Percentiles rank a stretch among this genome's conserved stretches.
phyloP scores from a whole-genome alignment of 1,140 invertebrate species.

The Latrodectus geometricus region DNA sequence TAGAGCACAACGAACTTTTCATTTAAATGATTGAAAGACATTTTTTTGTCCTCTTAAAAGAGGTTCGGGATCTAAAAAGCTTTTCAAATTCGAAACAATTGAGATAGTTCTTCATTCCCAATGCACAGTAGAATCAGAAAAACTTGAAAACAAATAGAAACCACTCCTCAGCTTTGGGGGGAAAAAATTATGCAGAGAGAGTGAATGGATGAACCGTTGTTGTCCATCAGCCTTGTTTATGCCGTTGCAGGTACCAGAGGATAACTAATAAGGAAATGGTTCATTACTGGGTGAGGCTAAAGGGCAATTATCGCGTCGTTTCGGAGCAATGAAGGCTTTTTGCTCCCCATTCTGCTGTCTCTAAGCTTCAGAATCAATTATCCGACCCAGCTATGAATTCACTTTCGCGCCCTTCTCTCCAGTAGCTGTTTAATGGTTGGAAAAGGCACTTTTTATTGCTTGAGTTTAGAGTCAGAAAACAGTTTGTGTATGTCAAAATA shows the following conservation, averaged over 20 bases:
- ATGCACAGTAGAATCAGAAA: neutral
- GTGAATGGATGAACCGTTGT: conserved; percentile 1
- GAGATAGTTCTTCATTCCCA: neutral
- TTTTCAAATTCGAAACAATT: no score
- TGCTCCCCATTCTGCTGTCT: conserved; percentile 19
- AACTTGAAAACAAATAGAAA: neutral
- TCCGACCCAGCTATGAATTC: conserved; percentile 20
- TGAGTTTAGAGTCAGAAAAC: no score
- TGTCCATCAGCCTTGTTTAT: conserved; percentile 44
- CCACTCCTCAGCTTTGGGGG: neutral
- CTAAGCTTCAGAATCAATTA: conserved; percentile 30
- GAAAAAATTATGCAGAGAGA: neutral
- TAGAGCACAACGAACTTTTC: no score
- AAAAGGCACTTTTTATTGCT: no score
- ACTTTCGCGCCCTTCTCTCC: neutral
- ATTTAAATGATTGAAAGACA: no score
- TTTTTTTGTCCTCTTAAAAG: no score
- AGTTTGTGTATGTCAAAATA: no score
- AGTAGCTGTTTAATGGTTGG: neutral
- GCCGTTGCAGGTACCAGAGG: conserved; percentile 39
- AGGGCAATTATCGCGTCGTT: conserved; percentile 59
- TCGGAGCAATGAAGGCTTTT: conserved; percentile 22
- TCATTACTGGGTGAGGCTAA: conserved; percentile 56
- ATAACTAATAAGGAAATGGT: conserved; percentile 59
- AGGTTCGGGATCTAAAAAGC: no score